Base-by-base conservation (phyloP, 2,113 vertebrate species). In the Sinocyclocheilus anshuiensis region DNA sequence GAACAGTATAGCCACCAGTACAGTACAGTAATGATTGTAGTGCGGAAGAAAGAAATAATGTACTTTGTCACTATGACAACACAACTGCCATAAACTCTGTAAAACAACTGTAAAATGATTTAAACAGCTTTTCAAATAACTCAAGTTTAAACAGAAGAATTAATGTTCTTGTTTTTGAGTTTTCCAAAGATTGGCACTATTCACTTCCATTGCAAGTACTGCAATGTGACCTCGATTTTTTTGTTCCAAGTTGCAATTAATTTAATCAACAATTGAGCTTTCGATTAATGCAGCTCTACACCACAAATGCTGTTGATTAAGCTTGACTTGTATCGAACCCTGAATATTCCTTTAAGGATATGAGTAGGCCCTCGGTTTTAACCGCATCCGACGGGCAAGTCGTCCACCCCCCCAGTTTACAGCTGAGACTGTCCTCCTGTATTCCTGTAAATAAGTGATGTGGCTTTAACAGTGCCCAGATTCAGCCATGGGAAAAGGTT, bases 331-430 rank as follows among this genome's bases (percentile, higher is more conserved):
- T 50, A 24, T 24, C 24, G 13, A 48, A 76, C 74, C 74, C 74
- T 48, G 74, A 76, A 39, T 74, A 61, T 61, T 61, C 22, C 22
- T 67, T 67, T 29, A 67, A 67, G 63, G 63, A 67, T 67, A 15
- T 24, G 42, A 48, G 11, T 42, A 48, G 93, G 88, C 86, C 91
- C 86, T 71, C 83, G 83, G 92, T 92, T 92, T 94, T 92, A 94
- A 95, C 94, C 93, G 89, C 94, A 95, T 95, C 94, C 92, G 93
- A 95, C 94, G 94, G 94, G 93, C 94, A 93, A 95, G 93, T 90
- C 91, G 85, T 89, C 93, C 92, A 92, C 90, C 92, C 87, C 94
- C 87, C 93, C 94, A 91, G 77, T 94, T 95, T 94, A 95, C 92
- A 89, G 91, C 90, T 87, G 86, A 85, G 89, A 89, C 92, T 86